These are phyloP conservation scores for Stenoptilia bipunctidactyla DNA, from an alignment of 2,888 invertebrate species.

Conservation along the genomic window DNA sequence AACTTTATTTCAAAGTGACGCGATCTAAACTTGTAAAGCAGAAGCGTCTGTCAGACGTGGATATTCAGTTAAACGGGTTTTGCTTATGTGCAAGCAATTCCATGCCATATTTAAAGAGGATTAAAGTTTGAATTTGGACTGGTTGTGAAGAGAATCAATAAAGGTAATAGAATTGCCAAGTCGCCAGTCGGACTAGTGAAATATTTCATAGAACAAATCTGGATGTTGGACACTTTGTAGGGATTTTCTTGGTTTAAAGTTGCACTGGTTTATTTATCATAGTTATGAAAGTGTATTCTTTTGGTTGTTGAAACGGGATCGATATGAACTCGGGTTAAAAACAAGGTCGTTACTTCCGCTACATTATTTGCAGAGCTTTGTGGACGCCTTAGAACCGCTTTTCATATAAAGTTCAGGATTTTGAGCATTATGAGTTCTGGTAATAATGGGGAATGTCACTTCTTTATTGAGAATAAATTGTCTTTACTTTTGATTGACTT, in stretches of 20 bases:
- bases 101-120: background rate
- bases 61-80: background rate
- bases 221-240: background rate
- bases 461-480: no score
- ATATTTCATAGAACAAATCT: background rate
- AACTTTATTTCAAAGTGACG: background rate
- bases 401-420: no score
- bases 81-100: background rate
- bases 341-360: no score
- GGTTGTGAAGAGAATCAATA: background rate
- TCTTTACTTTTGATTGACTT: no score
- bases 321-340: no score
- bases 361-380: no score
- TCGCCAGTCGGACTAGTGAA: background rate
- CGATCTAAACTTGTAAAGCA: background rate
- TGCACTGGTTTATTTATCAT: no score
- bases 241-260: background rate
- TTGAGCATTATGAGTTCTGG: no score
- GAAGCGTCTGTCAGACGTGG: background rate
- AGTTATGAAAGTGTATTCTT: no score
- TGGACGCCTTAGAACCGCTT: no score
- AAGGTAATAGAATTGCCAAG: constrained; percentile 1
- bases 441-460: no score
- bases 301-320: no score
- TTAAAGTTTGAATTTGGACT: background rate